Evolutionary conservation across 1,140 invertebrate genomes (phyloP), one percentile per base, ranked within the genome.

Genomic region (Formica exsecta): DNA sequence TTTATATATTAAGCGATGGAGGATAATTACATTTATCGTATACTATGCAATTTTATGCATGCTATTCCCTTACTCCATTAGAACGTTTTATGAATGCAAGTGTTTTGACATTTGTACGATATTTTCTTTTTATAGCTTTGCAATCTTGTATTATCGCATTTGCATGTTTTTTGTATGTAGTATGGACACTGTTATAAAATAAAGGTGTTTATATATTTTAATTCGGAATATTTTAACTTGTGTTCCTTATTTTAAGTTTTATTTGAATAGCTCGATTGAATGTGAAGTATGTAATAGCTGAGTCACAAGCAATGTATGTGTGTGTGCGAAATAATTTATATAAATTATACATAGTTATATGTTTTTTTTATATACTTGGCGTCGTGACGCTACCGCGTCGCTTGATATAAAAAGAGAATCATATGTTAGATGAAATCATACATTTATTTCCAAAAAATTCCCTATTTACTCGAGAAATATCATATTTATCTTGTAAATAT

Each of bases 191-290:
- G 75, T 88, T 86, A 85, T 29, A 77, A 74, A 92, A 92, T 92
- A 92, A 92, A 91, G 79, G 38, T 73, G 19, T 87, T 51, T 87
- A 75, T 90, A 85, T 84, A 64, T 59, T 87, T 90, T 88, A 68
- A 86, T 22, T 86, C 66, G 7, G 86, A 84, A 85, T 87, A 83
- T 59, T 76, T 86, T 86, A 87, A 89, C 65, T 89, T 85, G 75
- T 92, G 81, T 92, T 89, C 44, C 41, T 92, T 92, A 91, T 91
- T 87, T 88, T 66, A 57, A 74, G 80, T 70, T 85, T 65, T 85
- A 57, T 87, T 89, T 75, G 51, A 22, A 84, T 89, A 54, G 44
- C 16, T 54, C 9, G 25, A 48, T 41, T n/a, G 44, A 77, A 38
- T 29, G 7, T 44, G 3, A 51, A 29, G 8, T 44, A 54, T 54